phyloP scores from a whole-genome alignment of 2,797 vertebrate genomes.

The Phoeniculus purpureus region DNA sequence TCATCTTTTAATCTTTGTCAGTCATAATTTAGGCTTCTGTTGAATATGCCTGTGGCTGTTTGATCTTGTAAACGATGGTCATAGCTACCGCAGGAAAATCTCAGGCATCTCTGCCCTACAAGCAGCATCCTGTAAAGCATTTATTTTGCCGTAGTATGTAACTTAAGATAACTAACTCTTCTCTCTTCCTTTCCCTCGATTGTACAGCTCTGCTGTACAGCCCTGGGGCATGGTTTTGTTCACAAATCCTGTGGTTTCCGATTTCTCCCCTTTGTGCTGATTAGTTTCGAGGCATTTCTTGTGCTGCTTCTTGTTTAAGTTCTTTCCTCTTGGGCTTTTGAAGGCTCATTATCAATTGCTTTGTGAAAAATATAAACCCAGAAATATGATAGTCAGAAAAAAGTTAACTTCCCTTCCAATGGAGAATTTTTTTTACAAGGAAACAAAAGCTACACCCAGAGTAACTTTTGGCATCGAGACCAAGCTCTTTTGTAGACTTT shows the following conservation, averaged over 20 bases:
- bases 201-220: slow-evolving; percentile 28
- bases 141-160: slow-evolving; percentile 43
- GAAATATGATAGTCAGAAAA: neutral
- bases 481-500: neutral
- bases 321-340: slow-evolving; percentile 4
- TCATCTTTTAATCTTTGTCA: slow-evolving; percentile 41
- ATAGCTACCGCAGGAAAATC: slow-evolving; percentile 47
- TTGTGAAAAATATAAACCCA: slow-evolving; percentile 3
- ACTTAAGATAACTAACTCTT: slow-evolving; percentile 56
- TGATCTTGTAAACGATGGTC: slow-evolving; percentile 10
- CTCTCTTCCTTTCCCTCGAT: slow-evolving; percentile 39
- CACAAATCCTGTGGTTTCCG: slow-evolving; percentile 51
- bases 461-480: neutral
- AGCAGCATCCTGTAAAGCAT: slow-evolving; percentile 53
- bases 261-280: slow-evolving; percentile 56
- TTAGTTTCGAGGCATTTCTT: slow-evolving; percentile 54
- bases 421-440: neutral
- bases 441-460: neutral
- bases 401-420: neutral
- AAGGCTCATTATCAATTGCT: neutral
- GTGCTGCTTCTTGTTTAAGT: slow-evolving; percentile 10
- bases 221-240: slow-evolving; percentile 58
- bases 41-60: slow-evolving; percentile 28
- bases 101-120: slow-evolving; percentile 27
- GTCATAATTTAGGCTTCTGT: slow-evolving; percentile 11